Percentiles rank a stretch among this genome's conserved stretches.
Evolutionary conservation across 2,797 vertebrate species (phyloP).

Genomic region (Tokudaia muenninki): DNA sequence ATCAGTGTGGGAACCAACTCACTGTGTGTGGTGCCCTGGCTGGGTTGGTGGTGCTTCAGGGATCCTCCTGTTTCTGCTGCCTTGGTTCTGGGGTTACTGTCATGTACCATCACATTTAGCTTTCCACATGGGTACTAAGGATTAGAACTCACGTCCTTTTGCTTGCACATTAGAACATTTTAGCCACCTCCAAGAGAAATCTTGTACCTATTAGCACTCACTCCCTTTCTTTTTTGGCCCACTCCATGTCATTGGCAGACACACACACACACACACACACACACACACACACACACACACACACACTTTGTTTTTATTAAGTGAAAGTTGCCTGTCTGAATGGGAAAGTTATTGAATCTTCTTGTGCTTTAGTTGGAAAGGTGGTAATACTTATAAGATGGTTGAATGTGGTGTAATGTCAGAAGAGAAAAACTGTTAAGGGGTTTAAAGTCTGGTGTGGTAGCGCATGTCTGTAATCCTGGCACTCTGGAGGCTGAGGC

Average conservation of each 20-base stretch:
- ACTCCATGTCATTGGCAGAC: neutral
- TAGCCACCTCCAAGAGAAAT: constrained; percentile 17
- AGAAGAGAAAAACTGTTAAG: constrained; percentile 29
- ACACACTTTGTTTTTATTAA: neutral
- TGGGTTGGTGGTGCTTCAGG: neutral
- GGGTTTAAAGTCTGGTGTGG: neutral
- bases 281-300: neutral
- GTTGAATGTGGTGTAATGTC: neutral
- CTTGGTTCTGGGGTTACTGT: neutral
- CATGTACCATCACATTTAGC: neutral
- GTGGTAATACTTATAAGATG: constrained; percentile 1
- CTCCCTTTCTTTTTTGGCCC: constrained; percentile 4
- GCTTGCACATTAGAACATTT: neutral
- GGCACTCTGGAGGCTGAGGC: neutral
- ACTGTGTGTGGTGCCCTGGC: neutral
- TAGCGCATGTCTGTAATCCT: neutral
- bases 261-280: neutral
- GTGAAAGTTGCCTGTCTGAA: constrained; percentile 31
- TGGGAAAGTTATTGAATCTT: constrained; percentile 33
- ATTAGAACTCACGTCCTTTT: neutral
- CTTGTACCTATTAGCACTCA: neutral
- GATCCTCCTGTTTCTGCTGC: neutral
- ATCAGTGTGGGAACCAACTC: too few species aligned
- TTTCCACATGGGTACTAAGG: neutral
- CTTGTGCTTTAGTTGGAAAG: neutral